Base-by-base conservation (phyloP, 2,113 vertebrate genomes). In the Strigops habroptila region DNA sequence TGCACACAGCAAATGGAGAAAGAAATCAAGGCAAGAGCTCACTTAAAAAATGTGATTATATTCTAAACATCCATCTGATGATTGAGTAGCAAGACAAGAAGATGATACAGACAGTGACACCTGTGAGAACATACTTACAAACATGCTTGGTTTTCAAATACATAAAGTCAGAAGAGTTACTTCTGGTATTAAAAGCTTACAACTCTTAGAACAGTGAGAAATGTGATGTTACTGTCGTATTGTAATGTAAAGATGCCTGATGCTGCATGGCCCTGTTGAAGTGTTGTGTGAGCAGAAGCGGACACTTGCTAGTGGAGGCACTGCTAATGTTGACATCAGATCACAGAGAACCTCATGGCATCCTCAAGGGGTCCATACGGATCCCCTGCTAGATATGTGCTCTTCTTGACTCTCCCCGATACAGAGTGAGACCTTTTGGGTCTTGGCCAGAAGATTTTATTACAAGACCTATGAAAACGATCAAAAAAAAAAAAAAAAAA, bases 211-310 rank as follows among this genome's bases (percentile, higher is more conserved):
- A 39, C 24, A 70, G 22, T 37, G 51, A 91, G 75, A 69, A 86
- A 59, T 2, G 0, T 3, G 13, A 68, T 6, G 18, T 24, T 65
- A 22, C 60, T 90, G 80, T n/a, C 46, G 77, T n/a, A 41, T 12
- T 51, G 44, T 83, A 60, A 77, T 12, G 25, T 75, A 48, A 70
- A 85, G 75, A 27, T 62, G 53, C 13, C 55, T 59, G 51, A 8
- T 57, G 74, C 57, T 39, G 55, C 25, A 33, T 4, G 25, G 57
- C 48, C 23, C 43, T 18, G 15, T 3, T 23, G 11, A 77, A 30
- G 48, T 1, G 18, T 0, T 9, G 5, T 3, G 24, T 10, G 9
- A 79, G 30, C 65, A 71, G 44, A n/a, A 74, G 37, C 7, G 0
- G 67, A 88, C 14, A 46, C 14, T 4, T 53, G 64, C 44, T 81